Evolutionary conservation across 2,888 invertebrate species (phyloP).

Genomic region (Pristionchus maxplancki): DNA sequence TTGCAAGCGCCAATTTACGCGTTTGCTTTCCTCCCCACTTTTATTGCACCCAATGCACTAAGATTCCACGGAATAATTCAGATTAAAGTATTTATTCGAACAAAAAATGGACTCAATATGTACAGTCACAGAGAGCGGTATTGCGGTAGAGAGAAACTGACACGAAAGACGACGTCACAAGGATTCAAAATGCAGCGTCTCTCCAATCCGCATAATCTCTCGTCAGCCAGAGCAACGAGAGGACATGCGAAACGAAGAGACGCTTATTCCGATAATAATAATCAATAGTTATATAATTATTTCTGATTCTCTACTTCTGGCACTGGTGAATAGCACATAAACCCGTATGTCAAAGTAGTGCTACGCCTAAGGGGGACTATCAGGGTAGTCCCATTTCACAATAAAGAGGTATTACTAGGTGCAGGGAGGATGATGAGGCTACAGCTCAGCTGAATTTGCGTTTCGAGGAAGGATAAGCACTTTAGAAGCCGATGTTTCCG

Average conservation of each 20-base stretch:
- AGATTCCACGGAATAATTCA: background rate
- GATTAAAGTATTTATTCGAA: background rate
- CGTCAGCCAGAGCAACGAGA: too few relatives aligned
- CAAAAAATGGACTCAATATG: constrained; percentile 24
- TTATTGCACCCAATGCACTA: background rate
- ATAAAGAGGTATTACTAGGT: background rate
- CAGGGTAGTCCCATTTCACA: background rate
- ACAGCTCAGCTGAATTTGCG: background rate
- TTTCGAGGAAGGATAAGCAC: background rate
- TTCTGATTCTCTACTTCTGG: background rate
- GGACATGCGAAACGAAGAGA: too few relatives aligned
- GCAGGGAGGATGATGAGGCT: background rate
- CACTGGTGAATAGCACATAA: background rate
- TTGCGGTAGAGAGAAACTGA: background rate
- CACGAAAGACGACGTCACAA: background rate
- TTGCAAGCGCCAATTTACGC: background rate
- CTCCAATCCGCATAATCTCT: too few relatives aligned
- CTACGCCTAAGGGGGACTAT: background rate
- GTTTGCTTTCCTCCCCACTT: background rate
- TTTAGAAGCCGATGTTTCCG: constrained; percentile 71
- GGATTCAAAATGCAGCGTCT: too few relatives aligned
- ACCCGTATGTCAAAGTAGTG: background rate
- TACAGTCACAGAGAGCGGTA: background rate
- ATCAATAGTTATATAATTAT: constrained; percentile 14
- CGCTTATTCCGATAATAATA: too few relatives aligned